Evolutionary conservation across 2,888 invertebrate genomes (phyloP), one percentile per base, ranked within the genome.

Genomic region (Phortica magna): DNA sequence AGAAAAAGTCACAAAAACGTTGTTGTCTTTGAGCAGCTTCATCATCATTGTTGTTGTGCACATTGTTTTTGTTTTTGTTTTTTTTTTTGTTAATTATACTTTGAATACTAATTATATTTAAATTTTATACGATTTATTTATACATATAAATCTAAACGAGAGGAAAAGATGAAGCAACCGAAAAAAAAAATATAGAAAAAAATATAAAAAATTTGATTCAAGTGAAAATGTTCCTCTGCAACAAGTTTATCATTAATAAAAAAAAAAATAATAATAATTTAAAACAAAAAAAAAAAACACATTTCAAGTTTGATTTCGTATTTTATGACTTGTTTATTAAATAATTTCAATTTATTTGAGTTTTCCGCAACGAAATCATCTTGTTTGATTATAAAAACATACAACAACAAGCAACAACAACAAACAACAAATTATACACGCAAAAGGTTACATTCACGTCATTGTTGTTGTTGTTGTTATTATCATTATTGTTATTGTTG

Each of bases 321-420:
- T 77, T 79, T 83, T 74, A 80, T 74, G 79, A 81, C 73, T 83
- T 80, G 81, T 80, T 86, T 83, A 85, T 82, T 83, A 75, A 79
- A 83, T 77, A 79, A 79, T 74, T 31, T 31, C 5, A 31, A 4
- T 31, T 80, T 79, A 79, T 80, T 78, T 72, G 73, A 85, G 78
- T 84, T 84, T 84, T 84, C 87, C 85, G 87, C 78, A 79, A 76
- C 64, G 59, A 68, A 68, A 68, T 43, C 68, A 19, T 19, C 19
- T 1, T 68, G 42, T 17, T 43, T 53, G 9, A 22, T 19, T 53
- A 55, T 22, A 72, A 57, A 72, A 72, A 12, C 7, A 14, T 59
- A 14, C 14, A 43, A 19, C 7, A 43, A 43, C 19, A 68, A 39
- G 12, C 7, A 65, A 5, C 7, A 43, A 67, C 31, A 65, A 65